Conservation (phyloP, 2,797 vertebrate species). For the Nannoperca australis region DNA sequence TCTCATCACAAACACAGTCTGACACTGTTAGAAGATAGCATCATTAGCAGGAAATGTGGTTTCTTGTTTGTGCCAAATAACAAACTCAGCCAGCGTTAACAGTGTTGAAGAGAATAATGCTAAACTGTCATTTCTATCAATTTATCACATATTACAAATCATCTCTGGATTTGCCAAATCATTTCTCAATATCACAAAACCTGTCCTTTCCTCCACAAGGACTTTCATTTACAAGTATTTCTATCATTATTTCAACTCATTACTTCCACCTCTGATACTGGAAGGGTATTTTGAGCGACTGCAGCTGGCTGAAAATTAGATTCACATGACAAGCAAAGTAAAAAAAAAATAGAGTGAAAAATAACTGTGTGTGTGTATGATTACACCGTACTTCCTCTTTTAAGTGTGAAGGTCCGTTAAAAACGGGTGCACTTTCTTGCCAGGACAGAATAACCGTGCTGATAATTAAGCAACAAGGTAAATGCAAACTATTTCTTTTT, state of each 20-base stretch:
- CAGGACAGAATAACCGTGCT: background rate
- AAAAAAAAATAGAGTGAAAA: background rate
- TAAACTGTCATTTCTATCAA: background rate
- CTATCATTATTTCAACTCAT: background rate
- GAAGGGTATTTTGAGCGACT: slow-evolving; percentile 16
- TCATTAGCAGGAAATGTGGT: slow-evolving; percentile 5
- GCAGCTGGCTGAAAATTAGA: slow-evolving; percentile 58
- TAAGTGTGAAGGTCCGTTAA: background rate
- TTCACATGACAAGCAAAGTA: slow-evolving; percentile 66
- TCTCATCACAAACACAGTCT: background rate
- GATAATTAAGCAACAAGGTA: slow-evolving; percentile 47
- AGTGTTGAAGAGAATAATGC: background rate
- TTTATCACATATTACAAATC: background rate
- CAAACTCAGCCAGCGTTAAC: background rate
- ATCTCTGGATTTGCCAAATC: background rate
- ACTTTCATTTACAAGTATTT: background rate
- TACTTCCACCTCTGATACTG: background rate
- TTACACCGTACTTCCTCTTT: slow-evolving; percentile 65
- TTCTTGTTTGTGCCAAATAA: background rate
- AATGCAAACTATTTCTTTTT: background rate
- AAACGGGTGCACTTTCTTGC: background rate
- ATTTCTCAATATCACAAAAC: background rate
- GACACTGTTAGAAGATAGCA: background rate
- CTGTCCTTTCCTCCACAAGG: background rate
- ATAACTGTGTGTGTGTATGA: slow-evolving; percentile 6